These are phyloP conservation scores for Diglossa cyanea DNA, from an alignment of 2,797 vertebrate genomes.

Conservation along the genomic window DNA sequence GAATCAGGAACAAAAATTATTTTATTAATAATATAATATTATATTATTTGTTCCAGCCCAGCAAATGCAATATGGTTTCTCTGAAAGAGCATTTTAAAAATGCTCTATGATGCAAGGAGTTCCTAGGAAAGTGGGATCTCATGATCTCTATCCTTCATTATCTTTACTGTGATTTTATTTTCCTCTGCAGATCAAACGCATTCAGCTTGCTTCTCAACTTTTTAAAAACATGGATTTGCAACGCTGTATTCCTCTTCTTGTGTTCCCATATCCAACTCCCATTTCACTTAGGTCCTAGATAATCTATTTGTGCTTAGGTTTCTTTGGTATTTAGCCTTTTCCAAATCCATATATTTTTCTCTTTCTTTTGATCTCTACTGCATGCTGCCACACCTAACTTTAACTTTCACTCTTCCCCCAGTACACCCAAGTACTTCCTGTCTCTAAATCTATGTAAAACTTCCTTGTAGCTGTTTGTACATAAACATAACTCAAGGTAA, in stretches of 20 bases:
- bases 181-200: background rate
- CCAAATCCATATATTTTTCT: background rate
- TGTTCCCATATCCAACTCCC: background rate
- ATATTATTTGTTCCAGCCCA: background rate
- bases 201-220: background rate
- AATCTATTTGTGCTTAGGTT: background rate
- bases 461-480: background rate
- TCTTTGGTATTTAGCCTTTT: background rate
- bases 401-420: slow-evolving; percentile 37
- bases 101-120: background rate
- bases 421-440: background rate
- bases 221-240: background rate
- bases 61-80: background rate
- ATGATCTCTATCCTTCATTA: background rate
- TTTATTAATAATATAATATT: background rate
- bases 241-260: background rate
- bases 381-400: slow-evolving; percentile 4
- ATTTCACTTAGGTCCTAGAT: background rate
- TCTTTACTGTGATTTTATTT: background rate
- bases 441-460: background rate
- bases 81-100: background rate
- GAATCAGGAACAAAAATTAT: background rate
- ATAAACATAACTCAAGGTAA: background rate
- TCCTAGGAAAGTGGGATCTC: background rate
- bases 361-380: background rate